Conservation (phyloP, 2,797 vertebrate genomes). For the Linurgus olivaceus region DNA sequence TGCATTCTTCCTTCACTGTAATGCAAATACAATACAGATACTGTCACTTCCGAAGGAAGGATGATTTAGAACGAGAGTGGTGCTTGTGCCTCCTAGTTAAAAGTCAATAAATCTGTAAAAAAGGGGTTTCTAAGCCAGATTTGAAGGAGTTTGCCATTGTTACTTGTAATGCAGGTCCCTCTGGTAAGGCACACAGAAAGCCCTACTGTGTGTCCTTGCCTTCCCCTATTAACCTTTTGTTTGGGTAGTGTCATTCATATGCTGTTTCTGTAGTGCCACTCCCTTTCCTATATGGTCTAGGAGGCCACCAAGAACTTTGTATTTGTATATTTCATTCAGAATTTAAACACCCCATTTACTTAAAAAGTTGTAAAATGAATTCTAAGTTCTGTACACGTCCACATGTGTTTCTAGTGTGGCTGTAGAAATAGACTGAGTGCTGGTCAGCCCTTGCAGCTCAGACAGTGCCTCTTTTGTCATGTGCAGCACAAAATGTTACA, state of each 20-base stretch:
- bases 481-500: neutral
- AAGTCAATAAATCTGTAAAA: neutral
- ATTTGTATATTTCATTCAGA: neutral
- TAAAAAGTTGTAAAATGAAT: neutral
- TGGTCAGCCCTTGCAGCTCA: neutral
- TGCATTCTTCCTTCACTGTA: neutral
- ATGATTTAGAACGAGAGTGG: neutral
- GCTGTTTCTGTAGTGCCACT: neutral
- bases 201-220: neutral
- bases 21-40: neutral
- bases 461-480: constrained; percentile 26
- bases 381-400: neutral
- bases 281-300: neutral
- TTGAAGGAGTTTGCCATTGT: neutral
- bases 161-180: neutral
- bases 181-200: neutral
- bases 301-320: neutral
- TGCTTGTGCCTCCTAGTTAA: neutral
- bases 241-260: neutral
- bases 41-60: neutral
- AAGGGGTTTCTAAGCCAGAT: neutral
- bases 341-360: neutral
- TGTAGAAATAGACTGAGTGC: neutral
- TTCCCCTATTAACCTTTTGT: neutral
- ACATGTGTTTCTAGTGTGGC: neutral